phyloP scores from a whole-genome alignment of 1,140 invertebrate genomes.

The Centruroides sculpturatus region DNA sequence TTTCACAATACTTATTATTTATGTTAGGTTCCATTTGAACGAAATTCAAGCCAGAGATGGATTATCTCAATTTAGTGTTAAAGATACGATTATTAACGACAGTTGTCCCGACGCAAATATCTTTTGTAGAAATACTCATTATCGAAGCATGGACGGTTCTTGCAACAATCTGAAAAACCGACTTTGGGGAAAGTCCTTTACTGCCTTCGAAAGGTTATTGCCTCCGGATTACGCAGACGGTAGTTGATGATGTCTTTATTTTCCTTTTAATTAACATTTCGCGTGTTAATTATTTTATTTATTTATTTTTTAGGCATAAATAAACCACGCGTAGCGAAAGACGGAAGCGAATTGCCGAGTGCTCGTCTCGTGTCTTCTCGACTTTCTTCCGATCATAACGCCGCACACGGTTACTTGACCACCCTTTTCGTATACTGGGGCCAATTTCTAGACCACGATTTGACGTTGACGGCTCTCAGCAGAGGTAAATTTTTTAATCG shows the following conservation, averaged over 20 bases:
- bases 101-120: slow-evolving; percentile 25
- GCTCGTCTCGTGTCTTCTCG: slow-evolving; percentile 69
- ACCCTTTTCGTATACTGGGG: slow-evolving; percentile 42
- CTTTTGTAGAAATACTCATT: slow-evolving; percentile 24
- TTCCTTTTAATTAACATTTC: too few species aligned
- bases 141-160: slow-evolving; percentile 50
- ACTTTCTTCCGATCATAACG: slow-evolving; percentile 52
- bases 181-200: slow-evolving; percentile 33
- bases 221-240: slow-evolving; percentile 49
- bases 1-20: too few species aligned
- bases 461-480: slow-evolving; percentile 34
- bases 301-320: slow-evolving; percentile 8
- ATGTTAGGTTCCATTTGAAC: slow-evolving; percentile 27
- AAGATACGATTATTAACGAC: slow-evolving; percentile 30
- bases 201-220: slow-evolving; percentile 38
- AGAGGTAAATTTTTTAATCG: slow-evolving; percentile 7
- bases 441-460: slow-evolving; percentile 41
- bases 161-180: slow-evolving; percentile 51
- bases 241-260: slow-evolving; percentile 9
- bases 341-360: slow-evolving; percentile 54
- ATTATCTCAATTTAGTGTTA: slow-evolving; percentile 29
- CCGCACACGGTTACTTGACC: slow-evolving; percentile 66
- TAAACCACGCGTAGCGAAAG: slow-evolving; percentile 8
- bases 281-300: not conserved
- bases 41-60: slow-evolving; percentile 31